Evolutionary conservation across 2,113 vertebrate genomes (phyloP).

Genomic region (Phylloscopus trochiloides): DNA sequence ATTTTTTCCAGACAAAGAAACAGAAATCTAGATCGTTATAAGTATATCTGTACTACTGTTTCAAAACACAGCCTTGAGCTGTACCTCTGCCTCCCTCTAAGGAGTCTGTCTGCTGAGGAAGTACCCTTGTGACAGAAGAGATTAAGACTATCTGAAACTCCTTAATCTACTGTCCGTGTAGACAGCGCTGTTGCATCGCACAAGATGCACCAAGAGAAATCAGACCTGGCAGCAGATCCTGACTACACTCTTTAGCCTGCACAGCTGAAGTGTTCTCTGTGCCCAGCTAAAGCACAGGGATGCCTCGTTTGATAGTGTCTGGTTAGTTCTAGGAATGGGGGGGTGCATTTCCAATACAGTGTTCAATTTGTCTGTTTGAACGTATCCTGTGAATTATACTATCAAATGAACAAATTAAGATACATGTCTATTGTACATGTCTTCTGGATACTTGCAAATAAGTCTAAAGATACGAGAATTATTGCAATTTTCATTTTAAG

Average conservation of each 20-base stretch:
- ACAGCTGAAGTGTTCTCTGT: not conserved
- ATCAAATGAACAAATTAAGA: not conserved
- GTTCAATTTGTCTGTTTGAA: not conserved
- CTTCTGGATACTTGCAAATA: not conserved
- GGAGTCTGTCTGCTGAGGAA: slow-evolving; percentile 15
- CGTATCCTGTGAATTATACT: not conserved
- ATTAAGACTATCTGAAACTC: slow-evolving; percentile 34
- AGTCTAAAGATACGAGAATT: not conserved
- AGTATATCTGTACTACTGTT: not conserved
- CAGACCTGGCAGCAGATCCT: not conserved
- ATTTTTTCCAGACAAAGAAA: slow-evolving; percentile 48
- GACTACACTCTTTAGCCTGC: not conserved
- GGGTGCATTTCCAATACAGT: not conserved
- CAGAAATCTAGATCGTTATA: slow-evolving; percentile 41
- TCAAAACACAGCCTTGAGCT: slow-evolving; percentile 39
- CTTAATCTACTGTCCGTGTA: slow-evolving; percentile 10
- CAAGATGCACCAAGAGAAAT: not conserved
- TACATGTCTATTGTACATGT: not conserved
- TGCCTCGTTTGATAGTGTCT: rapidly evolving
- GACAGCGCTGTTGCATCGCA: not conserved
- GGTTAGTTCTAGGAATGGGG: not conserved
- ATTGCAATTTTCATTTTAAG: not conserved
- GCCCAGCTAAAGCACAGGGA: not conserved
- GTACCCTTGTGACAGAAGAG: slow-evolving; percentile 19
- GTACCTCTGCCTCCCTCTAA: slow-evolving; percentile 21